A percentile compares a stretch with the other conserved stretches of the same genome.
These are phyloP conservation scores for Serranus cabrilla DNA, from an alignment of 2,797 vertebrate genomes.

Conservation along the genomic window DNA sequence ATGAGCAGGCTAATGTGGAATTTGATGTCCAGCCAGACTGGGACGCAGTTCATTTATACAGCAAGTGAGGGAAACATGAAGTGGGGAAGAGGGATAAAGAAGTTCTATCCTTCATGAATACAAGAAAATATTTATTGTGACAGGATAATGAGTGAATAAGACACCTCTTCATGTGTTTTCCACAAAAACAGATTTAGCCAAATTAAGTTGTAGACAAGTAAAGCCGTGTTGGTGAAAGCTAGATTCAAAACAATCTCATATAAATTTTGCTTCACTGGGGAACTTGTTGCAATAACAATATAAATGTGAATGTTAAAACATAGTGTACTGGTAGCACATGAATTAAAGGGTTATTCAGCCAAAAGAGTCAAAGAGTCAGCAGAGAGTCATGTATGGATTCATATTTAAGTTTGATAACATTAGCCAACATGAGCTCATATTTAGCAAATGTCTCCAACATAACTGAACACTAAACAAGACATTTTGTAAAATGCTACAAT, in stretches of 20 bases:
- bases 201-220: too few species aligned
- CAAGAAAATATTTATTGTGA: conserved; percentile 20
- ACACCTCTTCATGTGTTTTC: conserved; percentile 16
- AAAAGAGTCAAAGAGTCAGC: neutral
- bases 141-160: conserved; percentile 15
- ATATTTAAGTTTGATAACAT: neutral
- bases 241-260: neutral
- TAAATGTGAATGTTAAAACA: neutral
- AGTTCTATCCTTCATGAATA: conserved; percentile 22
- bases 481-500: too few species aligned
- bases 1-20: conserved; percentile 52
- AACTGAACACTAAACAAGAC: too few species aligned
- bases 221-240: neutral
- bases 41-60: conserved; percentile 70
- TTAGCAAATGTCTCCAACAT: too few species aligned
- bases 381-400: neutral
- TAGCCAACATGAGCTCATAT: neutral
- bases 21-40: conserved; percentile 65
- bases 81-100: conserved; percentile 37
- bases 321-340: neutral
- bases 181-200: conserved; percentile 10
- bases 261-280: neutral
- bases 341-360: neutral
- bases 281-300: neutral
- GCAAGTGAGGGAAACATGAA: conserved; percentile 62